These are phyloP conservation scores for Oryzias sinensis DNA, from an alignment of 2,797 vertebrate genomes.

Conservation along the genomic window DNA sequence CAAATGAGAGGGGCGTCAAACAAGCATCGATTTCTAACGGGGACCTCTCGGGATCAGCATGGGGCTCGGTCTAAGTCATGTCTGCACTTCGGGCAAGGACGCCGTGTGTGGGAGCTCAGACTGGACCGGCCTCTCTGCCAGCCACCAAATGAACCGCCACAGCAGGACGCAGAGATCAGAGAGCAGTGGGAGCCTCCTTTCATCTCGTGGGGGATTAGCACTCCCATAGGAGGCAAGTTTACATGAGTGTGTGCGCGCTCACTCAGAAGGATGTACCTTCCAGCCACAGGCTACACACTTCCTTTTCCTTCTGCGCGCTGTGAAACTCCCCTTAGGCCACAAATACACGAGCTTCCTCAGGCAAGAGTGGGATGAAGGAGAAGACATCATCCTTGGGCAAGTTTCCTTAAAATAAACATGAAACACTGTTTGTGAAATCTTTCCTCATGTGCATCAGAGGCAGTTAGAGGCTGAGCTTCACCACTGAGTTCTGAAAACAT, in stretches of 20 bases:
- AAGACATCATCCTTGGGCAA: slow-evolving; percentile 45
- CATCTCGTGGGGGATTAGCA: slow-evolving; percentile 67
- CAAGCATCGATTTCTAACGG: slow-evolving; percentile 75
- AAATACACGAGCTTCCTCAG: slow-evolving; percentile 47
- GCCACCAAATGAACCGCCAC: slow-evolving; percentile 64
- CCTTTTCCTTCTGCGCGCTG: slow-evolving; percentile 57
- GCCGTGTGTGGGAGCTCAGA: slow-evolving; percentile 46
- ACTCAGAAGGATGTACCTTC: slow-evolving; percentile 59
- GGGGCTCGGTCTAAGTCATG: slow-evolving; percentile 48
- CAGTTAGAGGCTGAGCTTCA: slow-evolving; percentile 25
- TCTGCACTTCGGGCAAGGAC: slow-evolving; percentile 61
- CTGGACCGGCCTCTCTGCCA: slow-evolving; percentile 50
- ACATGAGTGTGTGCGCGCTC: slow-evolving; percentile 40
- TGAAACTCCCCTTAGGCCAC: slow-evolving; percentile 52
- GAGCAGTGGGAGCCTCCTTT: slow-evolving; percentile 63
- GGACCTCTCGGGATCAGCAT: slow-evolving; percentile 63
- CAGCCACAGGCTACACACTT: slow-evolving; percentile 60
- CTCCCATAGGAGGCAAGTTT: slow-evolving; percentile 52
- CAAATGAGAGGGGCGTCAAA: slow-evolving; percentile 68
- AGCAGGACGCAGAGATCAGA: slow-evolving; percentile 64
- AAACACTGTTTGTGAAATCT: slow-evolving; percentile 43
- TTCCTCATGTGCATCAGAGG: slow-evolving; percentile 26
- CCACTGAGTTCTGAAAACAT: slow-evolving; percentile 40
- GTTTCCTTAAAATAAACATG: slow-evolving; percentile 66
- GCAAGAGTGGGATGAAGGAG: slow-evolving; percentile 53